Conservation (phyloP, 2,113 vertebrate genomes). For the Sarotherodon lohbergeri region DNA sequence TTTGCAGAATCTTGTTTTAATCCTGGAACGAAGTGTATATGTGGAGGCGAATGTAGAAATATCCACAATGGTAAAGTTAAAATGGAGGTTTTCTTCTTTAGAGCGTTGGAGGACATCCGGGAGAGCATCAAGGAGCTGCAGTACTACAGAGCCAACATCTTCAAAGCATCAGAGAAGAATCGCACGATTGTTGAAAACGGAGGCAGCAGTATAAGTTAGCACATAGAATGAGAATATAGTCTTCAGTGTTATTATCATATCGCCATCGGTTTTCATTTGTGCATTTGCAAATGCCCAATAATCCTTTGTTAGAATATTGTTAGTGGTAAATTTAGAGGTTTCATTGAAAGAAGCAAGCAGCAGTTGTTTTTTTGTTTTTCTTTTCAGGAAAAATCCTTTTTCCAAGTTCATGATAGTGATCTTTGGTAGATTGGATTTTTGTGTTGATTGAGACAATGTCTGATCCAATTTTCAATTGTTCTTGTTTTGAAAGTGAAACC, state of each 20-base stretch:
- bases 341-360: background rate
- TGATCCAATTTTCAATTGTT: background rate
- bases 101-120: slow-evolving; percentile 89
- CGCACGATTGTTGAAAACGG: slow-evolving; percentile 80
- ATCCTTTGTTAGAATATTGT: background rate
- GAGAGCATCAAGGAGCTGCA: slow-evolving; percentile 95
- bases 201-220: slow-evolving; percentile 63
- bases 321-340: background rate
- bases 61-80: background rate
- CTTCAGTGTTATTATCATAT: background rate
- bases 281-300: background rate
- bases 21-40: background rate
- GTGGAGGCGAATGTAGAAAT: background rate
- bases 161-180: slow-evolving; percentile 83
- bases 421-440: background rate
- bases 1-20: background rate
- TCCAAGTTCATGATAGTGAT: background rate
- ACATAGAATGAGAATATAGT: background rate
- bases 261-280: background rate
- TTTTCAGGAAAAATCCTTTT: background rate
- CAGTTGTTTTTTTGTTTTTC: background rate
- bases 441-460: background rate
- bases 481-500: background rate
- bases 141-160: slow-evolving; percentile 88
- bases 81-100: slow-evolving; percentile 42